A percentile compares a stretch with the other conserved stretches of the same genome.
Conservation (phyloP, 2,113 vertebrate species). For the Rhinolophus ferrumequinum region DNA sequence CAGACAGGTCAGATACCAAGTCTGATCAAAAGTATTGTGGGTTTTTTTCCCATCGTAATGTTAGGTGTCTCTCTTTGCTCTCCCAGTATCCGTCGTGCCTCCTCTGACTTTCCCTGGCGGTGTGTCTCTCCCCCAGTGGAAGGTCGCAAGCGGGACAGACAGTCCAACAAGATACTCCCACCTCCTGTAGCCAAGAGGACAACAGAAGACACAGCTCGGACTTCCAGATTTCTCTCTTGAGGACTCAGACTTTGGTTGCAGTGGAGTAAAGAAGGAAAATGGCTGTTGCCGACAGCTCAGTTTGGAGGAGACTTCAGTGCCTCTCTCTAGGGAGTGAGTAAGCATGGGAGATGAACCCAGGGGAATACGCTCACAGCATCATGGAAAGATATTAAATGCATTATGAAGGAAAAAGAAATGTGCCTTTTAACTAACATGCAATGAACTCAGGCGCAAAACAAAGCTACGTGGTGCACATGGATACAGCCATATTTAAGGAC, state of each 20-base stretch:
- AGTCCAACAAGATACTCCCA: neutral
- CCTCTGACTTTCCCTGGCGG: neutral
- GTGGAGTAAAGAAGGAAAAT: neutral
- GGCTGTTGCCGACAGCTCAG: neutral
- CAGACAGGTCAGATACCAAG: neutral
- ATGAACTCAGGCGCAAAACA: neutral
- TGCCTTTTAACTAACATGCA: neutral
- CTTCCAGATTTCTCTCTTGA: neutral
- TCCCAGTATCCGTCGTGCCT: no score
- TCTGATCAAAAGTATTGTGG: neutral
- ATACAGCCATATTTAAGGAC: neutral
- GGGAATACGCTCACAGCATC: neutral
- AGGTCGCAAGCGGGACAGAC: neutral
- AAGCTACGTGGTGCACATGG: neutral
- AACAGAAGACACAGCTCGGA: neutral
- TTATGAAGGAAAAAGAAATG: neutral
- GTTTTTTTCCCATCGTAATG: neutral
- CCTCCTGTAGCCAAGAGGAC: neutral
- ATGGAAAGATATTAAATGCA: neutral
- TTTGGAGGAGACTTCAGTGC: neutral
- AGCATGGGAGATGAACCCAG: neutral
- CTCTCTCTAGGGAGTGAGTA: neutral
- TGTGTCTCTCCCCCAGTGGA: neutral
- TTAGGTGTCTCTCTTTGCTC: neutral
- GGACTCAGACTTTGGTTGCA: neutral